A percentile compares a stretch with the other conserved stretches of the same genome.
These are phyloP conservation scores for Nomada goodeniana DNA, from an alignment of 2,888 invertebrate species.

Conservation along the genomic window DNA sequence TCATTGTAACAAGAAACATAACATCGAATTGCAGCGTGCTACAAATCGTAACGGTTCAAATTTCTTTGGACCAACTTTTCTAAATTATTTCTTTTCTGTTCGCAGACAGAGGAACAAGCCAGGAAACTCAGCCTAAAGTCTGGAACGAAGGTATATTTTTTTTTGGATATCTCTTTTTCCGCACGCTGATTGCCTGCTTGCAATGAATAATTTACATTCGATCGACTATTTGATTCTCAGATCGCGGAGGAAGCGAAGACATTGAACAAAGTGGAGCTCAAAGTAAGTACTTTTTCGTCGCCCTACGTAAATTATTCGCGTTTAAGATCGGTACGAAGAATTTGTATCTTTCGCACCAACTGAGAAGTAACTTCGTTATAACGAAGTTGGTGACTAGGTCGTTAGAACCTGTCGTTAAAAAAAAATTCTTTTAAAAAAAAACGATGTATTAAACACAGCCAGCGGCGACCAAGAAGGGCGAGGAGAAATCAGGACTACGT, in stretches of 20 bases:
- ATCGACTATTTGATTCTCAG: constrained; percentile 42
- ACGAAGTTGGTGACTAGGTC: neutral
- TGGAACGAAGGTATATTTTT: constrained; percentile 72
- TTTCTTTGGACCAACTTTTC: neutral
- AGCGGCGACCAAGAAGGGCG: constrained; percentile 76
- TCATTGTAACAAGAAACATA: constrained; percentile 25
- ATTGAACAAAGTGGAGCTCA: constrained; percentile 83
- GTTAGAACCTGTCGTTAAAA: neutral
- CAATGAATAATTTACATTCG: neutral
- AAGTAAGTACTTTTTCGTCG: constrained; percentile 76
- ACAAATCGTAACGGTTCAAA: neutral
- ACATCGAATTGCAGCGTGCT: constrained; percentile 1
- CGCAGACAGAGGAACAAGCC: constrained; percentile 78
- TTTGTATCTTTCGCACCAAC: neutral
- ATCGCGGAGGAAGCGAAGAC: constrained; percentile 78
- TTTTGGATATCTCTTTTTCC: too few relatives aligned
- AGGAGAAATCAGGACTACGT: constrained; percentile 83
- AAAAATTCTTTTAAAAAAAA: constrained; percentile 42
- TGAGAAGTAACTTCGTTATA: neutral
- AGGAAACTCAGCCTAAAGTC: constrained; percentile 77
- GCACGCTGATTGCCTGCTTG: neutral
- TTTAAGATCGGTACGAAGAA: neutral
- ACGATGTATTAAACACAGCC: constrained; percentile 75
- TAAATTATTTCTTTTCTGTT: constrained; percentile 45
- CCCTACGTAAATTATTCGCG: neutral